Percentiles rank a stretch among this genome's conserved stretches.
phyloP scores from a whole-genome alignment of 2,888 invertebrate species.

The Metellina segmentata region DNA sequence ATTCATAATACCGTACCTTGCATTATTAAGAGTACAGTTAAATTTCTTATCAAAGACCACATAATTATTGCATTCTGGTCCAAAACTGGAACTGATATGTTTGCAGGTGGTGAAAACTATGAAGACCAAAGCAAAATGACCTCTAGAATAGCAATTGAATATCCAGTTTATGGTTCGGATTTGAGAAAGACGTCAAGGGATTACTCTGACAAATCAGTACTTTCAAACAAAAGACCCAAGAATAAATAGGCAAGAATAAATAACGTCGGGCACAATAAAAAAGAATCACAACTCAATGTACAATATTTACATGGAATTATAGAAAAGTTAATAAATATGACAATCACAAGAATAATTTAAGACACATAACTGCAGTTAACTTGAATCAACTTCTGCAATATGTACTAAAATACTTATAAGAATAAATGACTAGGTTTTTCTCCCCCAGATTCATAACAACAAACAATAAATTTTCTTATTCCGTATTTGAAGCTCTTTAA shows the following conservation, averaged over 20 bases:
- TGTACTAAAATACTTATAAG: constrained; percentile 57
- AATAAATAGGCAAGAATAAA: constrained; percentile 57
- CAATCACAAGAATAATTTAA: constrained; percentile 71
- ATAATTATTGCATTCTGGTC: constrained; percentile 76
- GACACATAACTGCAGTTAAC: constrained; percentile 65
- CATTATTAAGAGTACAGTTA: constrained; percentile 67
- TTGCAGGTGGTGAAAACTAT: constrained; percentile 69
- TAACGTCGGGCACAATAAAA: constrained; percentile 58
- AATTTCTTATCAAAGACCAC: constrained; percentile 75
- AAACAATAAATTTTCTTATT: constrained; percentile 51
- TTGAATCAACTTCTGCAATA: constrained; percentile 61
- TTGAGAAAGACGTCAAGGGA: constrained; percentile 36
- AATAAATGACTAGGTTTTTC: constrained; percentile 56
- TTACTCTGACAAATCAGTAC: constrained; percentile 31
- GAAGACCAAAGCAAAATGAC: constrained; percentile 60
- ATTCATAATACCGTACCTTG: constrained; percentile 73
- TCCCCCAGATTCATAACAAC: constrained; percentile 47
- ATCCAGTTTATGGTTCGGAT: constrained; percentile 74
- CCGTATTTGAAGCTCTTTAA: constrained; percentile 66
- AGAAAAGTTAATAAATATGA: constrained; percentile 70
- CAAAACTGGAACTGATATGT: constrained; percentile 77
- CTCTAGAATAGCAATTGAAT: constrained; percentile 63
- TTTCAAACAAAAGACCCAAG: constrained; percentile 45
- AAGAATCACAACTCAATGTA: constrained; percentile 51
- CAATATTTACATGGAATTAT: constrained; percentile 67